A percentile compares a stretch with the other conserved stretches of the same genome.
Evolutionary conservation across 2,888 invertebrate species (phyloP).

Genomic region (Cryptocheilus praepositus): DNA sequence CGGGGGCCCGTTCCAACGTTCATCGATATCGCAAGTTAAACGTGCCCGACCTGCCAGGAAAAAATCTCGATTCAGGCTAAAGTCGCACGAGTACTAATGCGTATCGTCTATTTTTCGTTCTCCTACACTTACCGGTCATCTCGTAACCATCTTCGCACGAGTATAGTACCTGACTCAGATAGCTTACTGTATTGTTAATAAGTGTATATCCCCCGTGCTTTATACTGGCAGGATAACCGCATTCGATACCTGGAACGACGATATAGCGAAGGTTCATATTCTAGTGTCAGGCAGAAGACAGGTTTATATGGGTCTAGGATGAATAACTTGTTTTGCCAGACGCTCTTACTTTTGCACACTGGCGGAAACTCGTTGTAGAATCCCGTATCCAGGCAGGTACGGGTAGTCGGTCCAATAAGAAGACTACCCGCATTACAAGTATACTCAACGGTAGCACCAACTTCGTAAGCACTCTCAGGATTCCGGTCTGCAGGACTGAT

Average conservation of each 20-base stretch:
- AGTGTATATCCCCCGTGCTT: constrained; percentile 87
- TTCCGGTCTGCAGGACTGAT: constrained; percentile 74
- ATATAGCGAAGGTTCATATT: not conserved
- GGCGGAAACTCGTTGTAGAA: constrained; percentile 96
- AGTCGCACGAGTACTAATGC: no score
- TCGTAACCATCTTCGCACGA: constrained; percentile 88
- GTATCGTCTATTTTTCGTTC: not conserved
- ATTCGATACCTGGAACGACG: constrained; percentile 84
- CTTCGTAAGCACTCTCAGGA: constrained; percentile 81
- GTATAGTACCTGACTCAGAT: constrained; percentile 90
- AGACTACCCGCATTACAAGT: constrained; percentile 90
- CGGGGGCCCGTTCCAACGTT: constrained; percentile 95
- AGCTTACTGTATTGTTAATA: constrained; percentile 90
- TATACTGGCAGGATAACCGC: constrained; percentile 92
- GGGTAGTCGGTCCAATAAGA: constrained; percentile 88
- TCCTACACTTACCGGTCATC: constrained; percentile 79
- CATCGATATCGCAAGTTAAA: constrained; percentile 92
- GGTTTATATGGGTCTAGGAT: not conserved
- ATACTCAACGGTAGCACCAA: constrained; percentile 90
- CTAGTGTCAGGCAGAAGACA: not conserved
- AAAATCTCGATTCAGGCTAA: no score
- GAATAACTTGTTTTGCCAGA: not conserved
- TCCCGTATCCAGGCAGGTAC: constrained; percentile 92
- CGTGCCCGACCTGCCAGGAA: constrained; percentile 80
- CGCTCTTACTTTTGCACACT: constrained; percentile 90